These are phyloP conservation scores for Drosophila bocqueti DNA, from an alignment of 1,140 invertebrate genomes.

Conservation along the genomic window DNA sequence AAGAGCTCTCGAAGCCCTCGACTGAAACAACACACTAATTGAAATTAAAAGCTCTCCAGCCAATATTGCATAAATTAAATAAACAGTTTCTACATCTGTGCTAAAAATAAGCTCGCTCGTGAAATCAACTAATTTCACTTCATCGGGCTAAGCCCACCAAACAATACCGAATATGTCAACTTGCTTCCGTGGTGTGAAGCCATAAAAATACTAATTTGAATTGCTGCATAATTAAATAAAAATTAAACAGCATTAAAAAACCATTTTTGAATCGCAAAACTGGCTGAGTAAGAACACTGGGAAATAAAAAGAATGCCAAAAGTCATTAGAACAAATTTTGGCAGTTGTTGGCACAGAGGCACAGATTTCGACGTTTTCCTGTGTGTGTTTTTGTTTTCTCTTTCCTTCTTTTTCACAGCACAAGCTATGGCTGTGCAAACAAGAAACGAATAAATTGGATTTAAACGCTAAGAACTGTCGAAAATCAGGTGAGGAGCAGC, in stretches of 20 bases:
- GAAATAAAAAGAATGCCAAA: slow-evolving; percentile 39
- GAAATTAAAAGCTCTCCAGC: slow-evolving; percentile 16
- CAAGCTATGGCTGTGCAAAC: slow-evolving; percentile 32
- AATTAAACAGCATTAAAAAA: slow-evolving; percentile 58
- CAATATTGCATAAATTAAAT: slow-evolving; percentile 32
- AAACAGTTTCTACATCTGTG: slow-evolving; percentile 9
- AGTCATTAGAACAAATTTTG: slow-evolving; percentile 76
- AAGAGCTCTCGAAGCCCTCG: slow-evolving; percentile 10
- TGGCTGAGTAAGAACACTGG: slow-evolving; percentile 6
- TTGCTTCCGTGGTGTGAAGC: slow-evolving; percentile 71
- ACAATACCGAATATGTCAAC: slow-evolving; percentile 66
- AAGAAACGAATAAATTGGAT: slow-evolving; percentile 67
- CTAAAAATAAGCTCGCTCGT: slow-evolving; percentile 27
- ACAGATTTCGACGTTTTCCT: slow-evolving; percentile 53
- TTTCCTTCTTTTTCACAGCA: slow-evolving; percentile 1
- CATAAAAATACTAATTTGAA: slow-evolving; percentile 65
- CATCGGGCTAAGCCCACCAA: slow-evolving; percentile 13
- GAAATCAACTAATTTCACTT: slow-evolving; percentile 26
- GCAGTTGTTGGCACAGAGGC: slow-evolving; percentile 73
- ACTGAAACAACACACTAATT: slow-evolving; percentile 12
- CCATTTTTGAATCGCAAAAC: slow-evolving; percentile 34
- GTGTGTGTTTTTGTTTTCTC: slow-evolving; percentile 1
- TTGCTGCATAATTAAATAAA: slow-evolving; percentile 72
- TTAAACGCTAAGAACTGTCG: slow-evolving; percentile 58
- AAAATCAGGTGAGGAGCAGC: slow-evolving; percentile 60